Evolutionary conservation across 2,113 vertebrate species (phyloP).

Genomic region (Dolichotis patagonum): DNA sequence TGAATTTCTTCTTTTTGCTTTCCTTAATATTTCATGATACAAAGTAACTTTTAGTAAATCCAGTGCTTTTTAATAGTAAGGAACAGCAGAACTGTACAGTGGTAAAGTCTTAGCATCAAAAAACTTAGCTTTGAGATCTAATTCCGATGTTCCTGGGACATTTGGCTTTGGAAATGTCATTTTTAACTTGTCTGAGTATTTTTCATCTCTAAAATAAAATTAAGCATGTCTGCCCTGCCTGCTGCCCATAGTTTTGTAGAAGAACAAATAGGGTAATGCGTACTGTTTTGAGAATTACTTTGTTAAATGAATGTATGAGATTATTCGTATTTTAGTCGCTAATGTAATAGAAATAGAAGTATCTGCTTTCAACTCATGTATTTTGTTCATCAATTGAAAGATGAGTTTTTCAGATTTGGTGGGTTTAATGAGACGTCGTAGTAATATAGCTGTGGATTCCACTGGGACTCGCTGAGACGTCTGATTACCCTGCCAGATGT

Average conservation of each 20-base stretch:
- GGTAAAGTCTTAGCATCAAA: too few relatives aligned
- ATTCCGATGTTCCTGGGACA: too few relatives aligned
- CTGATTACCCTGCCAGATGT: background rate
- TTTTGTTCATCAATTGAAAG: constrained; percentile 7
- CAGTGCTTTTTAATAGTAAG: too few relatives aligned
- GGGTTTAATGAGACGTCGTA: constrained; percentile 8
- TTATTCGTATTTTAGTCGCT: background rate
- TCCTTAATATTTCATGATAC: too few relatives aligned
- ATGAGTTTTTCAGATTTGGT: background rate
- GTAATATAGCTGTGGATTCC: background rate
- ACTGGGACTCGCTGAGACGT: background rate
- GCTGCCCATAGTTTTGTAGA: background rate
- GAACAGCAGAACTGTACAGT: too few relatives aligned
- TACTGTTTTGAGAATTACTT: constrained; percentile 1
- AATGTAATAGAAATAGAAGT: background rate
- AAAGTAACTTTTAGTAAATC: too few relatives aligned
- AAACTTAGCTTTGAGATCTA: too few relatives aligned
- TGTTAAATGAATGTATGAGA: background rate
- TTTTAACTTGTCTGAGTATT: background rate
- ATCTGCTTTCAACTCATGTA: background rate
- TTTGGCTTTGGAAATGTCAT: too few relatives aligned
- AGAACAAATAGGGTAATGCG: background rate
- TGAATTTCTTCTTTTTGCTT: too few relatives aligned
- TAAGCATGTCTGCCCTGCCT: background rate
- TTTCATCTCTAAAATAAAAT: background rate